Evolutionary conservation across 2,888 invertebrate species (phyloP).

Genomic region (Drosophila eohydei): DNA sequence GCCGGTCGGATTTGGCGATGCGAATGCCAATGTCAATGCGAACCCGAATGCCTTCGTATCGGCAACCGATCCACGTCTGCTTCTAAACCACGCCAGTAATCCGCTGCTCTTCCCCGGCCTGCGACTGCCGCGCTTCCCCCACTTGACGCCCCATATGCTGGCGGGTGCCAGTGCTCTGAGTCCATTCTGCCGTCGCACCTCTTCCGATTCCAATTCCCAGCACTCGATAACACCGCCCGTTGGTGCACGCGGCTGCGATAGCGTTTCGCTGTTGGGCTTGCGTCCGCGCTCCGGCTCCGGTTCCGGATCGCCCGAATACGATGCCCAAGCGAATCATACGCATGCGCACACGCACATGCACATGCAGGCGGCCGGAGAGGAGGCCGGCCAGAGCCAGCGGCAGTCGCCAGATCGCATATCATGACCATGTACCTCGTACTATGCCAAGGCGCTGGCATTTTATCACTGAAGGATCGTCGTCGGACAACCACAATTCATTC

Average conservation of each 20-base stretch:
- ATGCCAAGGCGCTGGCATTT: constrained; percentile 81
- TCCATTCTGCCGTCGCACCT: constrained; percentile 83
- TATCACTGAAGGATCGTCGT: constrained; percentile 66
- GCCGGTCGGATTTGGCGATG: constrained; percentile 19
- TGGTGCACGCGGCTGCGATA: constrained; percentile 46
- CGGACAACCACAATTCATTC: constrained; percentile 29
- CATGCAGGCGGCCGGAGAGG: constrained; percentile 37
- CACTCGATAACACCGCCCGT: constrained; percentile 86
- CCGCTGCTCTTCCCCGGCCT: constrained; percentile 87
- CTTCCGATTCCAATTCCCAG: constrained; percentile 86
- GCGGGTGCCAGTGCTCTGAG: constrained; percentile 84
- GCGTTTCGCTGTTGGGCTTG: constrained; percentile 44
- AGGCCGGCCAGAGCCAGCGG: constrained; percentile 61
- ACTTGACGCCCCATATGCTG: constrained; percentile 84
- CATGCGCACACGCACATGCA: constrained; percentile 21
- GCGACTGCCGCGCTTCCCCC: constrained; percentile 86
- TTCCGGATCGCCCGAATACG: constrained; percentile 67
- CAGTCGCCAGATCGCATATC: constrained; percentile 83
- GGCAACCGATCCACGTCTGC: constrained; percentile 75
- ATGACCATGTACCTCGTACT: constrained; percentile 84
- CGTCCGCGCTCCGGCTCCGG: constrained; percentile 48
- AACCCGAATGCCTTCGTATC: constrained; percentile 70
- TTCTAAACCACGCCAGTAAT: constrained; percentile 86
- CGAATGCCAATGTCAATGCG: constrained; percentile 25
- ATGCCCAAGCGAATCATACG: constrained; percentile 6